These are phyloP conservation scores for Tragelaphus eurycerus DNA, from an alignment of 2,797 vertebrate species.

Conservation along the genomic window DNA sequence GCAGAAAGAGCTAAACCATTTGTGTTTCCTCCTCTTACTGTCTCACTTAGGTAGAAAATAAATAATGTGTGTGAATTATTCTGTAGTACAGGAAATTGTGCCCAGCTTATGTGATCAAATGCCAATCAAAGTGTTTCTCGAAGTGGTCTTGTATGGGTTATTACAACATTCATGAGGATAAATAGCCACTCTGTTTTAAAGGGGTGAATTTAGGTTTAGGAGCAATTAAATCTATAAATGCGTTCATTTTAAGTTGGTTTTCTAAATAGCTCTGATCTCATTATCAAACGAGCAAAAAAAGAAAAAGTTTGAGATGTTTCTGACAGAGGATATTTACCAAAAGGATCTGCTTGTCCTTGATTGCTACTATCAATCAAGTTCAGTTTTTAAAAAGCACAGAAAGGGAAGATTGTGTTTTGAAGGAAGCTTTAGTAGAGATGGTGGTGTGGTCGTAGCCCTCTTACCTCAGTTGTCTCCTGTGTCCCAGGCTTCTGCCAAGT, in stretches of 20 bases:
- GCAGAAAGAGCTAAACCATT: background rate
- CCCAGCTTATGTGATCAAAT: background rate
- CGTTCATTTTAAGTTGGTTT: background rate
- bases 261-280: background rate
- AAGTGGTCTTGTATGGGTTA: too few species aligned
- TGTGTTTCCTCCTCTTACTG: background rate
- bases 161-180: background rate
- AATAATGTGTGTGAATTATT: background rate
- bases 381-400: background rate
- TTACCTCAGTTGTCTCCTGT: fast-evolving
- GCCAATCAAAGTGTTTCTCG: background rate
- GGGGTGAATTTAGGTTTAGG: background rate
- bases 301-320: background rate
- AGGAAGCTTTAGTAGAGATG: background rate
- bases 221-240: background rate
- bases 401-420: background rate
- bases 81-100: background rate
- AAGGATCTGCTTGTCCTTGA: too few species aligned
- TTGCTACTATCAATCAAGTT: background rate
- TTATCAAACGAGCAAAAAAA: background rate
- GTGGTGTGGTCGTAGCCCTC: fast-evolving
- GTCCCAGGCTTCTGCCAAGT: background rate
- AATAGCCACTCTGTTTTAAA: background rate
- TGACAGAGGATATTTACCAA: background rate
- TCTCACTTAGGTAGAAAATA: background rate